Evolutionary conservation across 1,140 invertebrate genomes (phyloP).

Genomic region (Drosophila yakuba): DNA sequence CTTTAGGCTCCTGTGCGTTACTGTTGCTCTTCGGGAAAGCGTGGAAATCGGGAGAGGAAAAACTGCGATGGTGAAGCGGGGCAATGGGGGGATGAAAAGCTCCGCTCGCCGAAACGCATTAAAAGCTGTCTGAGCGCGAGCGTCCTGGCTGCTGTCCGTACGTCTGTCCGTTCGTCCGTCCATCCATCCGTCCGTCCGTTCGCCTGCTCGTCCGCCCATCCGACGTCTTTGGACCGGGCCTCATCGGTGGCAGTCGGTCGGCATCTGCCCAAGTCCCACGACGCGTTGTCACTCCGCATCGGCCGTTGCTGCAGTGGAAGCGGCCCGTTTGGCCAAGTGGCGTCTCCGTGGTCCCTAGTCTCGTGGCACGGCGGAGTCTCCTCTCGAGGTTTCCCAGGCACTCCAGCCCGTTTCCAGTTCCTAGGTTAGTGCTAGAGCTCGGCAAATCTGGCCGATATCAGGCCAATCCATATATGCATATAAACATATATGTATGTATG

Average conservation of each 20-base stretch:
- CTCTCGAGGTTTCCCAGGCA: not conserved
- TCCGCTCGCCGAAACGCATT: constrained; percentile 3
- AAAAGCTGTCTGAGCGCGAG: constrained; percentile 36
- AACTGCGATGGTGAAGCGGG: not conserved
- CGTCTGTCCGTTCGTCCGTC: not conserved
- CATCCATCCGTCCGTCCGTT: not conserved
- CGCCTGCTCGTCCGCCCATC: not conserved
- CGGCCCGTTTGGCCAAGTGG: constrained; percentile 34
- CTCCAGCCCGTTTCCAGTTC: constrained; percentile 1
- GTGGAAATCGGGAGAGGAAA: not conserved
- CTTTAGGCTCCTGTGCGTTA: constrained; percentile 14
- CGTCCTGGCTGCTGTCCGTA: constrained; percentile 24
- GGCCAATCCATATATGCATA: not conserved
- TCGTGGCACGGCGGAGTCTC: not conserved
- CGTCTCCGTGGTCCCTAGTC: constrained; percentile 37
- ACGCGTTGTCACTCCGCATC: constrained; percentile 58
- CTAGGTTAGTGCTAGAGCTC: constrained; percentile 18
- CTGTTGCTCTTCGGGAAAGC: constrained; percentile 25
- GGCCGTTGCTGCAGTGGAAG: constrained; percentile 36
- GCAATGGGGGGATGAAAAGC: constrained; percentile 16
- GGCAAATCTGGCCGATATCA: not conserved
- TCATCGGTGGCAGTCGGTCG: constrained; percentile 56
- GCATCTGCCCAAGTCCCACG: constrained; percentile 73
- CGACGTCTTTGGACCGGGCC: constrained; percentile 22
- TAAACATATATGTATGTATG: not conserved